A percentile compares a stretch with the other conserved stretches of the same genome.
These are phyloP conservation scores for Tortricodes alternella DNA, from an alignment of 2,888 invertebrate genomes.

Conservation along the genomic window DNA sequence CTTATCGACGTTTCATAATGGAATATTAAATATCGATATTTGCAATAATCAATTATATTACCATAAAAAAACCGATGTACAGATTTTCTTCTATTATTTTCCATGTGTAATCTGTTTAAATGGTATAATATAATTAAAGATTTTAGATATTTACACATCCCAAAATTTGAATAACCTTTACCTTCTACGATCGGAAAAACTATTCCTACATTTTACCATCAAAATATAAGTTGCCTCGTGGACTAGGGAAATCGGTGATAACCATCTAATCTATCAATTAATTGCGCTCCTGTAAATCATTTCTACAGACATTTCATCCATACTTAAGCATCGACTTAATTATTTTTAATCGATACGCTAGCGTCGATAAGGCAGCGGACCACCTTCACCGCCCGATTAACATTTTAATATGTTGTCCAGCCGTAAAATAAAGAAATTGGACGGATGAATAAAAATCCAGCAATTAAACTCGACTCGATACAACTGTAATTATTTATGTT, in stretches of 20 bases:
- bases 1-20: not conserved
- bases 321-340: slow-evolving; percentile 31
- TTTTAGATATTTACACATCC: too few species aligned
- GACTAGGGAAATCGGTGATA: not conserved
- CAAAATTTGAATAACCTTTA: too few species aligned
- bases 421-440: slow-evolving; percentile 81
- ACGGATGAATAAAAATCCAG: slow-evolving; percentile 57
- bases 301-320: not conserved
- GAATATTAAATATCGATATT: slow-evolving; percentile 36
- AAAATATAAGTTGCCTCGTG: not conserved
- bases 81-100: too few species aligned
- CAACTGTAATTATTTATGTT: slow-evolving; percentile 68
- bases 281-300: slow-evolving; percentile 17
- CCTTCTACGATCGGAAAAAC: not conserved
- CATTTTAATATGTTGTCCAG: slow-evolving; percentile 79
- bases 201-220: not conserved
- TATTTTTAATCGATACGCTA: slow-evolving; percentile 44
- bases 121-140: too few species aligned
- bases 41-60: too few species aligned
- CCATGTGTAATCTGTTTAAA: too few species aligned
- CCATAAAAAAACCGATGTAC: too few species aligned
- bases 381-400: slow-evolving; percentile 75
- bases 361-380: slow-evolving; percentile 50
- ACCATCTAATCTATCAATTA: slow-evolving; percentile 6
- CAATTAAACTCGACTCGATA: slow-evolving; percentile 70